phyloP scores from a whole-genome alignment of 2,113 vertebrate genomes.

The Odobenus rosmarus region DNA sequence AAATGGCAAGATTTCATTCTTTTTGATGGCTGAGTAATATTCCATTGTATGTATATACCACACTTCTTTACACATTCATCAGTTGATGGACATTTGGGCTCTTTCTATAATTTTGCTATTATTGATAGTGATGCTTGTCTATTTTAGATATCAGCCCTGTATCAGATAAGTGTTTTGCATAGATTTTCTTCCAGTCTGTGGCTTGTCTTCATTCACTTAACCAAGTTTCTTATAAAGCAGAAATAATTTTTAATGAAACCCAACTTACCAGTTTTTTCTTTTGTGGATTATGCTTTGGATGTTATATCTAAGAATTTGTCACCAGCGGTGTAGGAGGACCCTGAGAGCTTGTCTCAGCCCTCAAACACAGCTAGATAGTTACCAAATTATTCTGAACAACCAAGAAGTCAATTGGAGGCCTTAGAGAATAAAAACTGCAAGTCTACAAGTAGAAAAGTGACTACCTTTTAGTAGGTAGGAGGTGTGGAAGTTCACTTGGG shows the following conservation, averaged over 20 bases:
- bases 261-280: neutral
- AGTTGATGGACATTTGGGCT: neutral
- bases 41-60: neutral
- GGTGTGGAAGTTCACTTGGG: neutral
- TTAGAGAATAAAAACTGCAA: neutral
- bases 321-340: neutral
- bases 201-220: neutral
- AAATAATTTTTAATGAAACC: neutral
- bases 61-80: neutral
- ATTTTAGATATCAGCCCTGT: neutral
- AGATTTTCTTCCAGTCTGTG: neutral
- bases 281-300: neutral
- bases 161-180: neutral
- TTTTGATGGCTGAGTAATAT: neutral
- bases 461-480: neutral
- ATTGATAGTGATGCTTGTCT: neutral
- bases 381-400: neutral
- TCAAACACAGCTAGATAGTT: neutral
- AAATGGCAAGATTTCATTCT: neutral
- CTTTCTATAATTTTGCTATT: neutral
- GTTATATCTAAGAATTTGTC: neutral
- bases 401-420: neutral
- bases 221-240: neutral
- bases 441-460: neutral
- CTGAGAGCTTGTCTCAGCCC: neutral